Conservation (phyloP, 2,888 invertebrate species). For the Tipula vernalis region DNA sequence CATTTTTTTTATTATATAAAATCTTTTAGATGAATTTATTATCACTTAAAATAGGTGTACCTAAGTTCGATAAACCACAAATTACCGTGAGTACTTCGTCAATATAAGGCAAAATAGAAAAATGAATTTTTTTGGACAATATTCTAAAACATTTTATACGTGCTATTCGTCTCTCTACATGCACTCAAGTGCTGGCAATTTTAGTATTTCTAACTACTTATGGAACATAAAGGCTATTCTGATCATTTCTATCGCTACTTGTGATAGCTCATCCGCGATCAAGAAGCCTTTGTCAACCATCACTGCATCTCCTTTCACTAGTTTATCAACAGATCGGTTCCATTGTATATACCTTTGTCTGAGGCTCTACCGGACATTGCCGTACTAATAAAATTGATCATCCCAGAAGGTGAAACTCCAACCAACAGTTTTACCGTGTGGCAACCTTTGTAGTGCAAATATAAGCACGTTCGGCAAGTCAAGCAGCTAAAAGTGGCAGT, state of each 20-base stretch:
- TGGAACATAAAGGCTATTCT: too few species aligned
- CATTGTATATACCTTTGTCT: neutral
- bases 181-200: neutral
- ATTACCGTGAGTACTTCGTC: too few species aligned
- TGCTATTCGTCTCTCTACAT: neutral
- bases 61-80: too few species aligned
- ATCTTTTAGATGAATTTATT: too few species aligned
- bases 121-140: neutral
- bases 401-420: constrained; percentile 11
- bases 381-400: neutral
- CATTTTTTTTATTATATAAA: too few species aligned
- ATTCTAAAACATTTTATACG: neutral
- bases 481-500: neutral
- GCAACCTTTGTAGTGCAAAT: neutral
- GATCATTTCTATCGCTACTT: too few species aligned
- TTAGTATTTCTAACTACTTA: neutral
- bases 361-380: neutral
- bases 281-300: too few species aligned
- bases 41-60: too few species aligned
- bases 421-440: constrained; percentile 8
- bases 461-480: neutral
- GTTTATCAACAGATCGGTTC: too few species aligned
- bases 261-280: too few species aligned
- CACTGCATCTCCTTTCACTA: too few species aligned
- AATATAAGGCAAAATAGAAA: neutral